Evolutionary conservation across 2,888 invertebrate species (phyloP).

Genomic region (Pemphredon lugubris): DNA sequence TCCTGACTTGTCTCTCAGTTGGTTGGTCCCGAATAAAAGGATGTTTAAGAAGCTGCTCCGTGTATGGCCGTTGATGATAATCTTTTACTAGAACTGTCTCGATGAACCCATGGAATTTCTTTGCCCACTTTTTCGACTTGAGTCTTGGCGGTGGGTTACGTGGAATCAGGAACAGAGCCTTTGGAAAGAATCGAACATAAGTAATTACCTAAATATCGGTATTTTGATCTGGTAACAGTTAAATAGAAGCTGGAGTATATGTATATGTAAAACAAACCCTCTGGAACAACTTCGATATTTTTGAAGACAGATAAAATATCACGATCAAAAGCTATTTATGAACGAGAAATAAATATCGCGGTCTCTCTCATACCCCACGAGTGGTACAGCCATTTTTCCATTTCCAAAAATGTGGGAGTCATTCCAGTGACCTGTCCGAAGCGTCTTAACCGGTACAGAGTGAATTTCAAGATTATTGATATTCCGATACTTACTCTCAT

Average conservation of each 20-base stretch:
- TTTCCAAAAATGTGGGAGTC: too few relatives aligned
- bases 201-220: too few relatives aligned
- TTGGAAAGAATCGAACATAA: slow-evolving; percentile 21
- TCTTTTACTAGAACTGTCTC: slow-evolving; percentile 99
- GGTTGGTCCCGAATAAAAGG: slow-evolving; percentile 99
- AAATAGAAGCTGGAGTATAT: too few relatives aligned
- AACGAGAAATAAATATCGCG: too few relatives aligned
- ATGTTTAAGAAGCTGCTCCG: slow-evolving; percentile 98
- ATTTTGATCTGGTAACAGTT: too few relatives aligned
- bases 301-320: too few relatives aligned
- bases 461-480: neutral
- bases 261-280: too few relatives aligned
- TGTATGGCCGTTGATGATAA: slow-evolving; percentile 98
- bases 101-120: slow-evolving; percentile 98
- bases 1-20: slow-evolving; percentile 98
- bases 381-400: too few relatives aligned
- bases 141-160: slow-evolving; percentile 98
- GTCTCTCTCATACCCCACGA: neutral
- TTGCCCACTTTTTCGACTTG: slow-evolving; percentile 98
- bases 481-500: slow-evolving; percentile 86
- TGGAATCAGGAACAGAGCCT: slow-evolving; percentile 97
- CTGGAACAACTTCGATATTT: too few relatives aligned
- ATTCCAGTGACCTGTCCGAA: too few relatives aligned
- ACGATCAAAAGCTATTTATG: too few relatives aligned
- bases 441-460: too few relatives aligned